Percentiles rank a stretch among this genome's conserved stretches.
phyloP scores from a whole-genome alignment of 2,797 vertebrate species.

The Toxotes lorentzi region DNA sequence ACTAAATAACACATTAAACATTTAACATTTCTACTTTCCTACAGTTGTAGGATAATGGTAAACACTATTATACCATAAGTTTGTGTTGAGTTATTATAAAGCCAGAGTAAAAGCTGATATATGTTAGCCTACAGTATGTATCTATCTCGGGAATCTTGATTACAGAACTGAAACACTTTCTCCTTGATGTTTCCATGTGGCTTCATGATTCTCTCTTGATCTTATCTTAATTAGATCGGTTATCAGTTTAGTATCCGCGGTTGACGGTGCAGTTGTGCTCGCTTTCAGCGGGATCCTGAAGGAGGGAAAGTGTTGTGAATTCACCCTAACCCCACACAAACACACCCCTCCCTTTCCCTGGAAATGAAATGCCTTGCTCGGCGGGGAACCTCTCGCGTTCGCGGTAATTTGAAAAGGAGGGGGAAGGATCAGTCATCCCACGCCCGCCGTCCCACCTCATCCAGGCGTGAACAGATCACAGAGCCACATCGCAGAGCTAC shows the following conservation, averaged over 20 bases:
- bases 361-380: not conserved
- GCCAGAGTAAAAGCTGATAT: not conserved
- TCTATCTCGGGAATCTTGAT: not conserved
- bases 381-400: not conserved
- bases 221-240: not conserved
- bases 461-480: slow-evolving; percentile 12
- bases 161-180: not conserved
- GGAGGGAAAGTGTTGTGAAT: not conserved
- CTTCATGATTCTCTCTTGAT: not conserved
- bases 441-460: not conserved
- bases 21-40: not conserved
- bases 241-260: not conserved
- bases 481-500: not conserved
- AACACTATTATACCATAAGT: not conserved
- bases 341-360: not conserved
- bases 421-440: slow-evolving; percentile 1
- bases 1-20: no score
- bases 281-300: not conserved
- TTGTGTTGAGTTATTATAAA: not conserved
- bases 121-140: not conserved
- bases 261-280: not conserved
- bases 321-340: not conserved
- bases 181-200: not conserved
- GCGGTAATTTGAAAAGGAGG: not conserved
- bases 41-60: not conserved